Conservation (phyloP, 1,140 invertebrate genomes). For the Psix sp. region DNA sequence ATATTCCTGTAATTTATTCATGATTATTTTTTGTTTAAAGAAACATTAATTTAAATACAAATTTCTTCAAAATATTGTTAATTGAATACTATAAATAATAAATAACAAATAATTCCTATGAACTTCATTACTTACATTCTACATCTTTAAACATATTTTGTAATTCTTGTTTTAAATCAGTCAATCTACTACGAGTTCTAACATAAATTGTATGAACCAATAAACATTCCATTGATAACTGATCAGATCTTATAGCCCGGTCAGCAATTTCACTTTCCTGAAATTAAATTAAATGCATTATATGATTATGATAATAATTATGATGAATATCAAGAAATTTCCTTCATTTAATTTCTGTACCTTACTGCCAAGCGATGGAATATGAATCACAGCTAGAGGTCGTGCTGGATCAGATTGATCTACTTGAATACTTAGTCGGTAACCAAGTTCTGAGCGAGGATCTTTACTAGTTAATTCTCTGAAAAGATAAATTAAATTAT, state of each 20-base stretch:
- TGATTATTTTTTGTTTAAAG: too few relatives aligned
- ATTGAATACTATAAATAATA: too few relatives aligned
- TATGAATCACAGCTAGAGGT: conserved; percentile 90
- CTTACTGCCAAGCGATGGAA: conserved; percentile 88
- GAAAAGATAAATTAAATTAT: conserved; percentile 40
- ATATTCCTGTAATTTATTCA: too few relatives aligned
- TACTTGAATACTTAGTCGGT: conserved; percentile 91
- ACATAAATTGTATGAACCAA: conserved; percentile 99
- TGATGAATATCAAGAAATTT: conserved; percentile 6
- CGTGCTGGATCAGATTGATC: conserved; percentile 88
- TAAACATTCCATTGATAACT: conserved; percentile 94
- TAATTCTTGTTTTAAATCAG: conserved; percentile 89
- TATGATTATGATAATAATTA: conserved; percentile 12
- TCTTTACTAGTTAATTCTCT: conserved; percentile 81
- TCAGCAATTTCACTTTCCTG: conserved; percentile 86
- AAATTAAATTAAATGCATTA: conserved; percentile 35
- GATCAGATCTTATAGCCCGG: conserved; percentile 88
- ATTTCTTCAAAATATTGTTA: too few relatives aligned
- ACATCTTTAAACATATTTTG: conserved; percentile 84
- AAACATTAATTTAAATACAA: too few relatives aligned
- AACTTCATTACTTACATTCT: conserved; percentile 78
- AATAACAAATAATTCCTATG: too few relatives aligned
- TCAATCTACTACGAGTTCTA: conserved; percentile 87
- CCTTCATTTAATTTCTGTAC: conserved; percentile 62
- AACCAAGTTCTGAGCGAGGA: conserved; percentile 89